Evolutionary conservation across 2,888 invertebrate species (phyloP).

Genomic region (Brenthis daphne): DNA sequence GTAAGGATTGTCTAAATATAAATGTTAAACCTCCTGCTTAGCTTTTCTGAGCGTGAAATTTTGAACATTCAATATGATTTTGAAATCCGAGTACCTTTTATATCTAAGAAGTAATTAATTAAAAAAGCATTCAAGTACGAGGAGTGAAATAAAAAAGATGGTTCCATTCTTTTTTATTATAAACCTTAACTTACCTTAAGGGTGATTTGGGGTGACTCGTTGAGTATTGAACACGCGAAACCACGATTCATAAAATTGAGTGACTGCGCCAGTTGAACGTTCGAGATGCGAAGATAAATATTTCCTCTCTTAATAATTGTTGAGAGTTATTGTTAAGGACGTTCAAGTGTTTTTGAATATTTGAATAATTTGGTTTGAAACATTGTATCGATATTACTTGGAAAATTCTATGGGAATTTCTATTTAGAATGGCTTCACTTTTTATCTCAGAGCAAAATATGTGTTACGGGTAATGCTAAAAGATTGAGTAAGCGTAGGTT

Average conservation of each 20-base stretch:
- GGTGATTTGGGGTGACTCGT: slow-evolving; percentile 25
- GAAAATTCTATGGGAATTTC: no score
- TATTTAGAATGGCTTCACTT: no score
- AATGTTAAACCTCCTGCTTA: no score
- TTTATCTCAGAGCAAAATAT: no score
- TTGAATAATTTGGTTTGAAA: slow-evolving; percentile 18
- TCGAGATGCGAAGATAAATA: slow-evolving; percentile 60
- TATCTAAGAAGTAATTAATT: no score
- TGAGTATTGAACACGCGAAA: slow-evolving; percentile 61
- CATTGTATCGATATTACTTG: not conserved
- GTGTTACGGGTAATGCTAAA: no score
- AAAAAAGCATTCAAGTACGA: not conserved
- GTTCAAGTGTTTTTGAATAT: slow-evolving; percentile 24
- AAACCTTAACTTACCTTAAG: slow-evolving; percentile 36
- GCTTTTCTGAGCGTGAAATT: no score
- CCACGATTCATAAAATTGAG: slow-evolving; percentile 68
- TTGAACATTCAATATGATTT: no score
- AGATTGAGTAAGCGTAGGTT: no score
- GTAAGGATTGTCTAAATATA: no score
- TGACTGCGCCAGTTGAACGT: slow-evolving; percentile 52
- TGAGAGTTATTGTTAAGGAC: slow-evolving; percentile 49
- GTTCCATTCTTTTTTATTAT: slow-evolving; percentile 17
- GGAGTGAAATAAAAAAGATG: not conserved
- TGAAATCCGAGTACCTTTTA: no score
- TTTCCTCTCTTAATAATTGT: slow-evolving; percentile 58